Percentiles rank a stretch among this genome's conserved stretches.
Conservation (phyloP, 2,797 vertebrate genomes). For the Artibeus lituratus region DNA sequence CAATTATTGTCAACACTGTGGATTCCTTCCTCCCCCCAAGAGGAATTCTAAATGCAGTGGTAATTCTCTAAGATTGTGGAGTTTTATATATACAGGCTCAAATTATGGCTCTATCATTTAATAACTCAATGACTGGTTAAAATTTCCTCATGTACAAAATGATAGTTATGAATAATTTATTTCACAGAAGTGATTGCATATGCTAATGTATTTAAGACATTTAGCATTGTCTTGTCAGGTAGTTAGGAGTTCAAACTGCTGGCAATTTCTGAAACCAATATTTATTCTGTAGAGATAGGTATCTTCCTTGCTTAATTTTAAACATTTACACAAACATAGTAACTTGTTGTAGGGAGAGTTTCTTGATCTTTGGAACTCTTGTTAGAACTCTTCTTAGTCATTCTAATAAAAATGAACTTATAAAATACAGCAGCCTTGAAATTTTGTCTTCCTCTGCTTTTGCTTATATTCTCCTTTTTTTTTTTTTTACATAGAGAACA, state of each 20-base stretch:
- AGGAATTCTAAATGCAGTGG: neutral
- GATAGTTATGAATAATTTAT: neutral
- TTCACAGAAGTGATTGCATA: neutral
- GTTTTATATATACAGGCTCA: neutral
- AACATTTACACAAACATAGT: neutral
- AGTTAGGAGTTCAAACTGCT: neutral
- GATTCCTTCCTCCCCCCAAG: neutral
- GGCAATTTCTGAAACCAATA: neutral
- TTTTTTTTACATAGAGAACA: neutral
- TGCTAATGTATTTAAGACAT: neutral
- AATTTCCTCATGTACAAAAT: neutral
- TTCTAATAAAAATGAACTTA: neutral
- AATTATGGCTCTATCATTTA: neutral
- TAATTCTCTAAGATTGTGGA: neutral
- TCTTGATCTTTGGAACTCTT: neutral
- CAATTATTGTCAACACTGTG: neutral
- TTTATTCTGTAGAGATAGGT: neutral
- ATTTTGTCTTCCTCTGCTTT: neutral
- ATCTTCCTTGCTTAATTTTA: neutral
- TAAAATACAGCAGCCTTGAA: neutral
- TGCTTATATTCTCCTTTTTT: neutral
- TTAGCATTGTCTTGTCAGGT: neutral
- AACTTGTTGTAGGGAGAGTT: neutral
- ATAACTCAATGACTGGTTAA: neutral
- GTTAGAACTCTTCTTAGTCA: neutral